phyloP scores from a whole-genome alignment of 2,888 invertebrate genomes.

The Watsonalla binaria region DNA sequence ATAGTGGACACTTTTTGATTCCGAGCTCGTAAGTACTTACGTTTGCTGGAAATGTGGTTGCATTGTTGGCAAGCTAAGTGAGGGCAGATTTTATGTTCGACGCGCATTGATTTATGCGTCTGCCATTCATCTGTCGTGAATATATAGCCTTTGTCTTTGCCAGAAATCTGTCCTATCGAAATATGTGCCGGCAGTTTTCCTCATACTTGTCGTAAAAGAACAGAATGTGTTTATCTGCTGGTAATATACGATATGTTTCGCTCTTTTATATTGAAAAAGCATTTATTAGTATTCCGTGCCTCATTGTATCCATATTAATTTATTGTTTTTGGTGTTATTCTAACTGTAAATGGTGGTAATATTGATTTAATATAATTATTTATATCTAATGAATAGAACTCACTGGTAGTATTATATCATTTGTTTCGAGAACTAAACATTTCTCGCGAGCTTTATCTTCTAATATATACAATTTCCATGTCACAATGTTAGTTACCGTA shows the following conservation, averaged over 20 bases:
- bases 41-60: constrained; percentile 23
- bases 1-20: constrained; percentile 23
- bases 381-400: too few relatives aligned
- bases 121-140: constrained; percentile 23
- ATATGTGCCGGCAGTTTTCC: neutral
- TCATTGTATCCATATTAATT: too few relatives aligned
- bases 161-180: neutral
- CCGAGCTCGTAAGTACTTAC: constrained; percentile 34
- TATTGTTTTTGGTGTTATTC: too few relatives aligned
- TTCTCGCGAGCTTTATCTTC: too few relatives aligned
- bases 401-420: too few relatives aligned
- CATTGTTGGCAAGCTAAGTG: constrained; percentile 37
- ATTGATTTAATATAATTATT: too few relatives aligned
- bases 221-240: neutral
- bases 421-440: too few relatives aligned
- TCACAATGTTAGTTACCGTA: too few relatives aligned
- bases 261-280: too few relatives aligned
- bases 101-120: constrained; percentile 53
- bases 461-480: too few relatives aligned
- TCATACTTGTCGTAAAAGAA: neutral
- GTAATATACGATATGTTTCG: neutral
- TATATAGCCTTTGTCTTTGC: neutral
- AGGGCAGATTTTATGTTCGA: constrained; percentile 52
- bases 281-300: too few relatives aligned
- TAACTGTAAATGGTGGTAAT: too few relatives aligned